Base-by-base conservation (phyloP, 2,888 invertebrate species). In the Sphecodes monilicornis region DNA sequence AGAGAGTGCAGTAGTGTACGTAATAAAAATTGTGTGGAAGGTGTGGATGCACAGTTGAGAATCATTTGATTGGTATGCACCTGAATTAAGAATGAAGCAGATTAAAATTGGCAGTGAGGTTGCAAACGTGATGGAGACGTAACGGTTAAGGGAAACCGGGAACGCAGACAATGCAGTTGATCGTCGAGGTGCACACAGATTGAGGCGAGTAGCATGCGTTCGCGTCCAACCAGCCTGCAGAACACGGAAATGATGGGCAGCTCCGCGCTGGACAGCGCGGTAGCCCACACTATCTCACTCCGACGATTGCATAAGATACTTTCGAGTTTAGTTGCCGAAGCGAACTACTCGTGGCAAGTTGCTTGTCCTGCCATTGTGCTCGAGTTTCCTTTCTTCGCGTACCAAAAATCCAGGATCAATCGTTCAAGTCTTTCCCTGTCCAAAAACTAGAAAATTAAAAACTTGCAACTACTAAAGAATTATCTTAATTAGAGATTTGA, bases 241-340 rank as follows among this genome's bases (percentile, higher is more conserved):
- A 93, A 93, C 92, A 92, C 93, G 93, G 93, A 93, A 93, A 93
- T 92, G 93, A 92, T 91, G 92, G 92, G 90, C 88, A 91, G 88
- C 86, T 88, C 80, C 69, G 72, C 32, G 84, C 73, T 81, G 86
- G 86, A 78, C 87, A 80, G 81, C 86, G 87, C 86, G 87, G 86
- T 88, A 89, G 88, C 89, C 88, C 84, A 87, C 89, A 84, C 90
- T 90, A 89, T 91, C 88, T 88, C 90, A 89, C 92, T 92, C 90
- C 90, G 89, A 88, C 89, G 90, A 91, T 94, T 94, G 91, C 92
- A 91, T 92, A 94, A 94, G 88, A 87, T 86, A 93, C 93, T 93
- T 93, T 92, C 93, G 91, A 91, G 91, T 90, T 84, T 89, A 83
- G 83, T 80, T 85, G 85, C 86, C 68, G 87, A 83, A 88, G 86